Percentiles rank a stretch among this genome's conserved stretches.
Evolutionary conservation across 2,113 vertebrate genomes (phyloP).

Genomic region (Climacteris rufus): DNA sequence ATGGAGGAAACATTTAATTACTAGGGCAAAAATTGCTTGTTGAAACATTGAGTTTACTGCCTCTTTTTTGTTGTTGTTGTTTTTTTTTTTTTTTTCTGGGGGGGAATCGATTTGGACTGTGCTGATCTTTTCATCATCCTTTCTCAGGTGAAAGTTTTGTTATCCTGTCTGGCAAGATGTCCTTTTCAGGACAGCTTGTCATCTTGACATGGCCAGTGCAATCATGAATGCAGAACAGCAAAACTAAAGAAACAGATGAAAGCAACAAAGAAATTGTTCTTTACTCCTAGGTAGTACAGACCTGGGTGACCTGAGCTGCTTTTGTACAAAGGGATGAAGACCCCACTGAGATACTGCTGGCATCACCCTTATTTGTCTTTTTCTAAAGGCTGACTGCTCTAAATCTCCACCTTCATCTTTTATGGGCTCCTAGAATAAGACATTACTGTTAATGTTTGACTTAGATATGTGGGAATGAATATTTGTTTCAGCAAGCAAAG

Average conservation of each 20-base stretch:
- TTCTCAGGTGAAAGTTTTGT: background rate
- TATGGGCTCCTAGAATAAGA: background rate
- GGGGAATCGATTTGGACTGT: background rate
- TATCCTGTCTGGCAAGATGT: background rate
- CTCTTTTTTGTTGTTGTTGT: background rate
- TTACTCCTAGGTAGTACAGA: background rate
- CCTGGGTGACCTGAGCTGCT: background rate
- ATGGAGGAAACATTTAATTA: background rate
- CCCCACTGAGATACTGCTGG: background rate
- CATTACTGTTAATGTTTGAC: conserved; percentile 50
- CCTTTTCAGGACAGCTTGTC: background rate
- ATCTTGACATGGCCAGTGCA: background rate
- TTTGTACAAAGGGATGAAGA: background rate
- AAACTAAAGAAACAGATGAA: background rate
- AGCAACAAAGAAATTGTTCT: background rate
- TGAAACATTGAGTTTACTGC: background rate
- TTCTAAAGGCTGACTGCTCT: background rate
- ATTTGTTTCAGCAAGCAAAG: conserved; percentile 33
- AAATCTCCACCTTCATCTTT: background rate
- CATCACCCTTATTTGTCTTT: background rate
- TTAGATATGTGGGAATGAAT: conserved; percentile 10
- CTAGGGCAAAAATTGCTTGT: background rate
- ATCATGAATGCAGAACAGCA: background rate
- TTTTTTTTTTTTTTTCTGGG: background rate
- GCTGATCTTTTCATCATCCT: background rate